phyloP scores from a whole-genome alignment of 2,797 vertebrate genomes.

The Lutjanus argentimaculatus region DNA sequence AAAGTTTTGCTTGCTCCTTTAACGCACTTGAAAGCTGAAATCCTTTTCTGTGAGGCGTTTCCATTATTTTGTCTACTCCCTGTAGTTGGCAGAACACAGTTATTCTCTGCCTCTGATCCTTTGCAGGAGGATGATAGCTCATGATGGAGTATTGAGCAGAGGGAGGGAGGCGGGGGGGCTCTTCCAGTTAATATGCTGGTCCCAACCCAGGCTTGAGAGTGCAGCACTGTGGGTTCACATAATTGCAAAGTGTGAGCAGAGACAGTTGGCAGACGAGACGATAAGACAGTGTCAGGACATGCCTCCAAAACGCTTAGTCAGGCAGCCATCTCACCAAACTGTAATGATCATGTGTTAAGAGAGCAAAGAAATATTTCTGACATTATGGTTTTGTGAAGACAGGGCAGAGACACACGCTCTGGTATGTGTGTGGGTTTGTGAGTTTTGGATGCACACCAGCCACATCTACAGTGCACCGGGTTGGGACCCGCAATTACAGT shows the following conservation, averaged over 20 bases:
- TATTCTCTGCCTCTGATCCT: constrained; percentile 29
- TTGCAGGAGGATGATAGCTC: constrained; percentile 18
- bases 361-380: constrained; percentile 80
- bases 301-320: constrained; percentile 81
- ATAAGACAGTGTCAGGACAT: constrained; percentile 75
- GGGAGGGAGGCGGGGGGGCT: background rate
- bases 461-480: constrained; percentile 60
- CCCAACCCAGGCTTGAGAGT: constrained; percentile 46
- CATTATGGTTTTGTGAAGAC: constrained; percentile 77
- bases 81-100: constrained; percentile 6
- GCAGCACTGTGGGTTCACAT: constrained; percentile 67
- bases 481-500: constrained; percentile 75
- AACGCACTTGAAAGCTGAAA: constrained; percentile 1
- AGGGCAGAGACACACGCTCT: constrained; percentile 62
- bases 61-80: constrained; percentile 10
- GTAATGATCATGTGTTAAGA: constrained; percentile 82
- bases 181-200: constrained; percentile 45
- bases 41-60: constrained; percentile 13
- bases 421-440: constrained; percentile 78
- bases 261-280: constrained; percentile 76
- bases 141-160: constrained; percentile 6
- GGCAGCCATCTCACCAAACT: constrained; percentile 78
- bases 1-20: background rate
- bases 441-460: constrained; percentile 77
- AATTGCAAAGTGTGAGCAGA: constrained; percentile 81